Evolutionary conservation across 1,140 invertebrate species (phyloP), one percentile per base, ranked within the genome.

Genomic region (Drosophila burlai): DNA sequence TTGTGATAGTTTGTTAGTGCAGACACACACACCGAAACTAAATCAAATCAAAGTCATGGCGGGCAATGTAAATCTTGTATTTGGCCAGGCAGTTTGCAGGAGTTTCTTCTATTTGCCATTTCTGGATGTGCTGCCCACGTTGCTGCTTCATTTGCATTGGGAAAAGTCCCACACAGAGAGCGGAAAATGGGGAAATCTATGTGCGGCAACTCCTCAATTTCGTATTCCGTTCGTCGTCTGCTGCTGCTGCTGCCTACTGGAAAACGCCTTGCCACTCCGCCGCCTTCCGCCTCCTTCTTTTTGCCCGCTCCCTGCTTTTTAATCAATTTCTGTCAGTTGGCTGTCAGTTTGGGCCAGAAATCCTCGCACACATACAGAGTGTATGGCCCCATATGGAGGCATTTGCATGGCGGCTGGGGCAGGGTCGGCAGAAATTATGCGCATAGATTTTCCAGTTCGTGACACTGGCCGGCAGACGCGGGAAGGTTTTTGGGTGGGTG

Each of bases 241-340:
- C 55, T 77, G 69, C 72, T 77, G 69, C 82, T 50, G 52, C 74
- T 77, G 69, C 83, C 83, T 80, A 86, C 71, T 69, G 72, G 61
- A 16, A 58, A 73, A 71, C 59, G 80, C 67, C 81, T 77, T 64
- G 78, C 60, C 73, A 78, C 68, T 60, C 42, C 36, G 7, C 18
- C 69, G 16, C 18, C 62, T 38, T 26, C 64, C 69, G 16, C 18
- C 47, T 38, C 34, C 64, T 46, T n/a, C 50, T 24, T 38, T 55
- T 24, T 16, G 18, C 54, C 54, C 54, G 54, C 54, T 68, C 49
- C 21, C 69, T 38, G 54, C 74, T 79, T 85, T 85, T 85, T 85
- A 85, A 85, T 85, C 82, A 90, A 89, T 90, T 89, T 84, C 84
- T 89, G 84, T 89, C 84, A 89, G 85, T 89, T 77, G 69, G 50